Evolutionary conservation across 2,113 vertebrate species (phyloP).

Genomic region (Connochaetes taurinus): DNA sequence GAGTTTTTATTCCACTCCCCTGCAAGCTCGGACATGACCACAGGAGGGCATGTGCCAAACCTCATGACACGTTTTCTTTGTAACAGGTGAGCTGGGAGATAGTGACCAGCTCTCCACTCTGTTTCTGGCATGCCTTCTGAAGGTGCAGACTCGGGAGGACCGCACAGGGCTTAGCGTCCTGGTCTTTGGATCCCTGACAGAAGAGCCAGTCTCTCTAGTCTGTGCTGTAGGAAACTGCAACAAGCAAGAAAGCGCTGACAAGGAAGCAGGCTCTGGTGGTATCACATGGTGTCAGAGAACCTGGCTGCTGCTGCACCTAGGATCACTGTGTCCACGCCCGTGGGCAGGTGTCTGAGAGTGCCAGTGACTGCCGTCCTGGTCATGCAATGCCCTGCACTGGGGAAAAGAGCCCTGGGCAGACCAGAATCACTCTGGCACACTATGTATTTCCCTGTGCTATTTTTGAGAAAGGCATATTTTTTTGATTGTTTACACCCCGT

Average conservation of each 20-base stretch:
- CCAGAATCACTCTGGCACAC: accelerated
- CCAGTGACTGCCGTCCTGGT: accelerated
- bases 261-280: neutral
- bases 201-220: neutral
- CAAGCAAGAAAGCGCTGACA: neutral
- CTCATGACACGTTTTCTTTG: neutral
- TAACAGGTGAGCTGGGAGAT: neutral
- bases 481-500: neutral
- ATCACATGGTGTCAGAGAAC: neutral
- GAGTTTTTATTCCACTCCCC: accelerated
- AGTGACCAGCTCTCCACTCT: neutral
- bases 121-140: too few relatives aligned
- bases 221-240: neutral
- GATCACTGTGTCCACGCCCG: accelerated
- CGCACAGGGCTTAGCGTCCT: neutral
- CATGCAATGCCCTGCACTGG: accelerated
- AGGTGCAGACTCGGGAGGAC: neutral
- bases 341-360: neutral
- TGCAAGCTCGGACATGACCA: neutral
- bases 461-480: neutral
- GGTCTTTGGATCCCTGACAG: neutral
- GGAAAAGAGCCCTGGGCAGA: too few relatives aligned
- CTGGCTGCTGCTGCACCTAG: accelerated
- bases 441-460: accelerated
- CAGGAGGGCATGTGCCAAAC: too few relatives aligned